Evolutionary conservation across 1,140 invertebrate species (phyloP).

Genomic region (Physella acuta): DNA sequence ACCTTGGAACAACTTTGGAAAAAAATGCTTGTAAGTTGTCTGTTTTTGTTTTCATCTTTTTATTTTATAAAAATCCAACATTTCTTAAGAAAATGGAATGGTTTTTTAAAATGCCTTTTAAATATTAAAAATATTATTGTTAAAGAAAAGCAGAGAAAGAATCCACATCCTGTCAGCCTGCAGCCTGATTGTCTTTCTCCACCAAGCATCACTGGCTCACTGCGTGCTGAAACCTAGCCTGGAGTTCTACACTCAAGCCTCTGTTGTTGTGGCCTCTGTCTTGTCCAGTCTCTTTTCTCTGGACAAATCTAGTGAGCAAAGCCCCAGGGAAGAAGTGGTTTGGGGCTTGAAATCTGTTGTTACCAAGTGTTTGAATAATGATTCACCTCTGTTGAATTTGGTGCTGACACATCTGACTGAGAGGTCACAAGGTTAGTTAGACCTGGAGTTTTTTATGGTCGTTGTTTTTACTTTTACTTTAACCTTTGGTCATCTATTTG

Average conservation of each 20-base stretch:
- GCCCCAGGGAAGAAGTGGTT: too few species aligned
- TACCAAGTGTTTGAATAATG: not conserved
- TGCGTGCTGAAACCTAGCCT: not conserved
- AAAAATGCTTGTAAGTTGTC: conserved; percentile 9
- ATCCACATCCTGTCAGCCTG: conserved; percentile 16
- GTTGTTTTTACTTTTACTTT: too few species aligned
- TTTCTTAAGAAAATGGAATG: too few species aligned
- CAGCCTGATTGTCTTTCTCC: conserved; percentile 3
- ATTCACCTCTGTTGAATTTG: conserved; percentile 2
- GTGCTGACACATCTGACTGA: not conserved
- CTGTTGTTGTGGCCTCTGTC: conserved; percentile 1
- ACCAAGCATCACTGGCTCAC: not conserved
- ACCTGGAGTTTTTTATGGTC: too few species aligned
- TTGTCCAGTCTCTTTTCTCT: not conserved
- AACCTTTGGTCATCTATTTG: too few species aligned
- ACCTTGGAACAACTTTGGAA: conserved; percentile 17
- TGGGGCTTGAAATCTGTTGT: conserved; percentile 2
- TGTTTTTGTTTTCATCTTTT: not conserved
- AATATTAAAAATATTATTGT: not conserved
- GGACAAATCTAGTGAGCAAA: not conserved
- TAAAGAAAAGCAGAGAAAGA: not conserved
- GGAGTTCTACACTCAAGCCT: conserved; percentile 3
- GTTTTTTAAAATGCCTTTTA: too few species aligned
- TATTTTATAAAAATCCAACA: too few species aligned
- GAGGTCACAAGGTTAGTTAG: not conserved